Evolutionary conservation across 2,888 invertebrate species (phyloP), one percentile per base, ranked within the genome.

Genomic region (Parthenolecanium corni): DNA sequence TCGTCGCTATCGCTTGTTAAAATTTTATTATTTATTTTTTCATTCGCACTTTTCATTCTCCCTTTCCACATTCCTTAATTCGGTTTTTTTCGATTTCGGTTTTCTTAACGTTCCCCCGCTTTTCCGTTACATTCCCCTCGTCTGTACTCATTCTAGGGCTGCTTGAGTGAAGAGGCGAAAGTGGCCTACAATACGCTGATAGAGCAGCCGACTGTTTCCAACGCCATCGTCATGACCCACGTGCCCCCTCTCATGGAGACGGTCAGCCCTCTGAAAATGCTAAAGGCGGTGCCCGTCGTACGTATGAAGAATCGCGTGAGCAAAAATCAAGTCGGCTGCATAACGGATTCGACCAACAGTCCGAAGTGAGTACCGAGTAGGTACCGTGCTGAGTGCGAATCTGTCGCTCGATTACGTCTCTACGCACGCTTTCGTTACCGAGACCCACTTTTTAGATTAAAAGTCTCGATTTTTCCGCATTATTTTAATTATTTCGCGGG

Each of bases 161-260:
- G 85, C 25, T 79, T 93, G 69, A 88, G 89, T 18, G 86, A 87
- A 70, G 91, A 93, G 74, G 89, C 92, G 52, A 91, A 90, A 72
- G 83, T 88, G 71, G 96, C 93, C 0, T 97, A 97, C 77, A 87
- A 89, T 71, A 86, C 89, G 69, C 78, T 97, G 57, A 91, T 97
- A 62, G 93, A 94, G 72, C 80, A 84, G 66, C 82, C 84, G 49
- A 36, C 57, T 14, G 57, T 58, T 40, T 58, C 58, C 3, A 57
- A 57, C 18, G 42, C 57, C 9, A 36, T 42, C 1, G 52, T 58
- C 21, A 67, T 70, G 20, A 67, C 69, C 21, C 69, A 67, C 51
- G 62, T 65, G 64, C 40, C 68, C 56, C 53, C 66, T 57, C 44
- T 65, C 64, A 61, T 68, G 25, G 68, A 68, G 46, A 67, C 67